Conservation (phyloP, 2,797 vertebrate genomes). For the Macrochelys suwanniensis region DNA sequence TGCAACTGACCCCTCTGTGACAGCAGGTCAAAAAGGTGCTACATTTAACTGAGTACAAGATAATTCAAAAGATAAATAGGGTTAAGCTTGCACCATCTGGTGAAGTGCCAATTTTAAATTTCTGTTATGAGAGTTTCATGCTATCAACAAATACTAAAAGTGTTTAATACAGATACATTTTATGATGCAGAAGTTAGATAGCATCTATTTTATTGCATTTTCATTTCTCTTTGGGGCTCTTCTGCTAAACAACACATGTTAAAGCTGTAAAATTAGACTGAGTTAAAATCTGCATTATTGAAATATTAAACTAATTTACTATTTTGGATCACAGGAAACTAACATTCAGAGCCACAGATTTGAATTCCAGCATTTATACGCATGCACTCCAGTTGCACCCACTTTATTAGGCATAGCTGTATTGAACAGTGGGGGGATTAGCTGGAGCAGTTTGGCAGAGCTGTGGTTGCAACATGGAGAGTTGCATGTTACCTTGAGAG, state of each 20-base stretch:
- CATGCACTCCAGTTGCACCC: neutral
- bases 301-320: neutral
- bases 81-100: neutral
- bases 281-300: too few relatives aligned
- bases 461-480: neutral
- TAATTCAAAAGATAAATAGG: too few relatives aligned
- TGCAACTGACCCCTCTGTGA: neutral
- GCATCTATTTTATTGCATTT: neutral
- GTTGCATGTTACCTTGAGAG: neutral
- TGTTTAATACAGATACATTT: neutral
- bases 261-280: too few relatives aligned
- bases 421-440: too few relatives aligned
- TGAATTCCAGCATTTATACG: too few relatives aligned
- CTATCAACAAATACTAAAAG: too few relatives aligned
- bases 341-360: neutral
- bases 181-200: neutral
- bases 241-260: too few relatives aligned
- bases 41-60: neutral
- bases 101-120: accelerated
- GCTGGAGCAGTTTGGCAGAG: neutral
- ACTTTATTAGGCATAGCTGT: neutral
- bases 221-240: neutral
- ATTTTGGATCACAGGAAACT: neutral
- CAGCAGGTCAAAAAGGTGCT: neutral
- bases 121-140: too few relatives aligned